Base-by-base conservation (phyloP, 2,888 invertebrate genomes). In the Dermolepida albohirtum region DNA sequence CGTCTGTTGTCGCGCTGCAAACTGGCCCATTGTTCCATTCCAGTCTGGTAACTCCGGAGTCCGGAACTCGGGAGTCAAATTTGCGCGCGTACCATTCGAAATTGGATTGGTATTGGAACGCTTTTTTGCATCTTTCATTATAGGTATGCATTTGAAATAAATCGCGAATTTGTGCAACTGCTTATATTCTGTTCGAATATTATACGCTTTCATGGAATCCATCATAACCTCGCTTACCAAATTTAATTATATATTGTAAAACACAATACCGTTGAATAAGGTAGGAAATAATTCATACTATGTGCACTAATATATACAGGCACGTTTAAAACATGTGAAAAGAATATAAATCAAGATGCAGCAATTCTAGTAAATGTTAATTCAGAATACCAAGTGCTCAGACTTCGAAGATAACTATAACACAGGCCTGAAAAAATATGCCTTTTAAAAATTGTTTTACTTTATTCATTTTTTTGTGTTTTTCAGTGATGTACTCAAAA, bases 61-160 rank as follows among this genome's bases (percentile, higher is more conserved):
- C 44, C 59, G 44, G 47, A 44, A 44, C 29, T 44, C 59, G 59
- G 34, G 11, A 59, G 59, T 29, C 59, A 59, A 59, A 44, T 59
- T 59, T 44, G 44, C 59, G 59, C 59, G 59, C 44, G 27, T 44
- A 59, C 44, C 16, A 27, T 59, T 59, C 29, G 14, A 17, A 59
- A 44, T 57, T 59, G 59, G 44, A 59, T 59, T 44, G 59, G 59
- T 59, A 59, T 59, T 59, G 59, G 44, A 59, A 59, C 59, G 44
- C 43, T 59, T 59, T 44, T 44, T 29, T 44, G 16, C 10, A 43
- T 44, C 44, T 39, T 44, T 29, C 27, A 44, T 59, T 44, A 44
- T 59, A 44, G 59, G 27, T 27, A 44, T 40, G 59, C 44, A 47
- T 59, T 55, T 12, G 22, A 44, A 47, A 44, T 59, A 29, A 44